phyloP scores from a whole-genome alignment of 2,888 invertebrate genomes.

The Hydroisotoma schaefferi region DNA sequence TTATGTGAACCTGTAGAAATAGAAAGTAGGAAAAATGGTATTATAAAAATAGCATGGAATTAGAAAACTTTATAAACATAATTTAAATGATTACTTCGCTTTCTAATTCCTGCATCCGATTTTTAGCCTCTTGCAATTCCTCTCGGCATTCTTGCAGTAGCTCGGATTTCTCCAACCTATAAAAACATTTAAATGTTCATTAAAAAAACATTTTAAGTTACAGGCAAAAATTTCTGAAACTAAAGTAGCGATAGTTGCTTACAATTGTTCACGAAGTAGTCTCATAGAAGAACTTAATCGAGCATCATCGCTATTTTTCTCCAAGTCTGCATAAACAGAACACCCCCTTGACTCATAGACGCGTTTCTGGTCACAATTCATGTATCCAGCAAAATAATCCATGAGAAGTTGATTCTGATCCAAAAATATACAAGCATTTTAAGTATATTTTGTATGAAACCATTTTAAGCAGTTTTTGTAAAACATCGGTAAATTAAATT shows the following conservation, averaged over 20 bases:
- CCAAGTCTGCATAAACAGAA: slow-evolving; percentile 28
- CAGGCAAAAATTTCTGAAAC: no score
- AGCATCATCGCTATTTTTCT: slow-evolving; percentile 40
- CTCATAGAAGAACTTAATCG: slow-evolving; percentile 40
- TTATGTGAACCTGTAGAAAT: slow-evolving; percentile 23
- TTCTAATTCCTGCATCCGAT: slow-evolving; percentile 40
- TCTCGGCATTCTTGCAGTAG: slow-evolving; percentile 48
- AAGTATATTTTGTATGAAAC: neutral
- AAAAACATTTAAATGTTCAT: neutral
- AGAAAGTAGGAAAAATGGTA: neutral
- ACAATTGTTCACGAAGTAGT: slow-evolving; percentile 46
- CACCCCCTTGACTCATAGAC: slow-evolving; percentile 37
- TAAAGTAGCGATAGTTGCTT: slow-evolving; percentile 18
- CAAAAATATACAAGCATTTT: neutral
- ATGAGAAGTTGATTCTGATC: slow-evolving; percentile 38
- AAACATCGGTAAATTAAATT: neutral
- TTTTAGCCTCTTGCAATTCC: slow-evolving; percentile 45
- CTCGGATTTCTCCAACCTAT: slow-evolving; percentile 44
- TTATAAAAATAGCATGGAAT: slow-evolving; percentile 9
- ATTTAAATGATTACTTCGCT: slow-evolving; percentile 23
- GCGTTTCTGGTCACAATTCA: slow-evolving; percentile 45
- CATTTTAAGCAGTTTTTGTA: neutral
- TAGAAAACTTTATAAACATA: neutral
- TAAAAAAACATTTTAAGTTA: no score
- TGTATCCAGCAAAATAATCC: slow-evolving; percentile 45